These are phyloP conservation scores for Aurelia sp. DNA, from an alignment of 30 jellyfish, hydroid and myxozoan genomes.

Conservation along the genomic window DNA sequence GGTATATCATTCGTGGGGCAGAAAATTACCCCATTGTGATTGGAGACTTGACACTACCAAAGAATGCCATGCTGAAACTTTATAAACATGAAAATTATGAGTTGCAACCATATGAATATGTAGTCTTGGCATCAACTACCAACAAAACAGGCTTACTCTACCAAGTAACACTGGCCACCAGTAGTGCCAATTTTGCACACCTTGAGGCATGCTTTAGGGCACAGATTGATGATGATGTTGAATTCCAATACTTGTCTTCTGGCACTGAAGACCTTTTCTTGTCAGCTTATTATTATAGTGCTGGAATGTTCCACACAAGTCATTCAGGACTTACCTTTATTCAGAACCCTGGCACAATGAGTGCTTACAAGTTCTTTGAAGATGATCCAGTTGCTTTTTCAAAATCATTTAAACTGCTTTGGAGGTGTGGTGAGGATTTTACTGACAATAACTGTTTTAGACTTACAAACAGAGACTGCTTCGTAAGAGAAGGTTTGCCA, in stretches of 20 bases:
- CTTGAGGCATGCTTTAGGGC: constrained; percentile 71
- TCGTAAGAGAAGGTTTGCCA: neutral
- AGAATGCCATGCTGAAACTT: constrained; percentile 43
- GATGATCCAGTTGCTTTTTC: constrained; percentile 69
- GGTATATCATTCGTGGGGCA: constrained; percentile 75
- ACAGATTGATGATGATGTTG: neutral
- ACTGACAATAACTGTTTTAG: constrained; percentile 36
- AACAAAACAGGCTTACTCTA: constrained; percentile 63
- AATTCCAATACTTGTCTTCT: constrained; percentile 64
- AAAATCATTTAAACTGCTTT: constrained; percentile 37
- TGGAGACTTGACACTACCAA: constrained; percentile 70
- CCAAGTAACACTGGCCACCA: constrained; percentile 61
- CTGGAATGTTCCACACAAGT: constrained; percentile 71
- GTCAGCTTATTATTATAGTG: constrained; percentile 68
- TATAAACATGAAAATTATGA: constrained; percentile 35
- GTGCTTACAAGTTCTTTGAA: constrained; percentile 77
- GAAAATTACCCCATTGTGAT: constrained; percentile 69
- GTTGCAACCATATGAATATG: constrained; percentile 33
- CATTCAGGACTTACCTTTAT: constrained; percentile 67
- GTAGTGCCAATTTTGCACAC: constrained; percentile 37
- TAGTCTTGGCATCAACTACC: constrained; percentile 51
- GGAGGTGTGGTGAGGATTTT: constrained; percentile 75
- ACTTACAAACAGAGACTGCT: constrained; percentile 9
- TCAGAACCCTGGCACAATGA: constrained; percentile 58
- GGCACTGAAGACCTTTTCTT: constrained; percentile 88